Base-by-base conservation (phyloP, 2,113 vertebrate genomes). In the Euleptes europaea region DNA sequence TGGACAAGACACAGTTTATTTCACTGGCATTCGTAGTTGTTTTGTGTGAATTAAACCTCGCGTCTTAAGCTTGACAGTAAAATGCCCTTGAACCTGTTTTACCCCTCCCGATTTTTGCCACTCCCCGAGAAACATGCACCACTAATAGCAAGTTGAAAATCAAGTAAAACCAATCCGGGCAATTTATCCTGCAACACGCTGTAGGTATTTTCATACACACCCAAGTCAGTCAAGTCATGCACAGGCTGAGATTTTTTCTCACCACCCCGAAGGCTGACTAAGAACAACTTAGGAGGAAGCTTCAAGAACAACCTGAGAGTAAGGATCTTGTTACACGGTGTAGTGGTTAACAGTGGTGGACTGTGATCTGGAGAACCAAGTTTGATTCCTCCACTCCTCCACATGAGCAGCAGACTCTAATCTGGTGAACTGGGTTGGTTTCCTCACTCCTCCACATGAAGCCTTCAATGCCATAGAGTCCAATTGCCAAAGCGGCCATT, bases 141-240 rank as follows among this genome's bases (percentile, higher is more conserved):
- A 86, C 82, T 89, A 92, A 90, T 51, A 92, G 77, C 69, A 93
- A 91, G 89, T 91, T 91, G 92, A 77, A 93, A 92, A 93, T 95
- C 90, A 90, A 92, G 90, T 94, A 94, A 95, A 92, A 92, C 88
- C 90, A 79, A 90, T 49, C 88, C 78, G 77, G 84, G 82, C 89
- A 92, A 90, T 90, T 91, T 91, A 93, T 86, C 86, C 88, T 89
- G 87, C 81, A 82, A 74, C n/a, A 65, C n/a, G 1, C 0, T 47
- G 51, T 88, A 87, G 77, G 73, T 84, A 86, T 90, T 92, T 90
- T 88, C 85, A 86, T 89, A 93, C 89, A 95, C 88, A 92, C 91
- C 88, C 91, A 90, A 11, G 60, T 67, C 67, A 88, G 73, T 70
- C 4, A 2, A 91, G 10, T 91, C 93, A 88, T 89, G 51, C 86